Evolutionary conservation across 2,888 invertebrate genomes (phyloP), one percentile per base, ranked within the genome.

Genomic region (Neocrepidodera transversa): DNA sequence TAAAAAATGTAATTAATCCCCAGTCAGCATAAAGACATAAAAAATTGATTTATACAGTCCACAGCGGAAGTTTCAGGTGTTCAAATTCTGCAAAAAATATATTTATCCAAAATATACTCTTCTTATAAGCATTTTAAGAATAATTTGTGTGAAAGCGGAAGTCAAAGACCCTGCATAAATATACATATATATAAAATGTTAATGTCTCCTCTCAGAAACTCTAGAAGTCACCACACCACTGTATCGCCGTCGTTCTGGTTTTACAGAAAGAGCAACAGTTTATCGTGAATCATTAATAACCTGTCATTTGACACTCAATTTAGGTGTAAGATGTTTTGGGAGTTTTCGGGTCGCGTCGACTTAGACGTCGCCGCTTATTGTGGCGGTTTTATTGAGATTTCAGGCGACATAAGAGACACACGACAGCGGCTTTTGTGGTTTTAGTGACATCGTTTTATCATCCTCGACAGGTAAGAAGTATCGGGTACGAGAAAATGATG

Each of bases 261-360:
- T 32, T 23, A 32, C 32, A 32, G 43, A 40, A 47, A 54, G 56
- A 63, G 63, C 64, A 64, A 64, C 64, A 64, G 64, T 62, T 62
- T 60, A 64, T 60, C 62, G 42, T 64, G 64, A 60, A 64, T 64
- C 64, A 64, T 64, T 64, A 64, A 64, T 64, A 64, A 64, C 59
- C 57, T 64, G 62, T 64, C 62, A 60, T 54, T 64, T 59, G 60
- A 60, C 64, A 64, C 64, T 60, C 62, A 60, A 64, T 64, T 64
- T 64, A 47, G 59, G 53, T 52, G 47, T 53, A 52, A 53, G 58
- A 58, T 56, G 59, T 56, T 58, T 58, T 47, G 51, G 58, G 51
- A 47, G 55, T 62, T 43, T 62, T 55, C 36, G 17, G 38, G 40
- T 52, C 52, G 43, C 36, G 58, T 62, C 56, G 58, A 43, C 58